A percentile compares a stretch with the other conserved stretches of the same genome.
Conservation (phyloP, 2,797 vertebrate genomes). For the Alauda arvensis region DNA sequence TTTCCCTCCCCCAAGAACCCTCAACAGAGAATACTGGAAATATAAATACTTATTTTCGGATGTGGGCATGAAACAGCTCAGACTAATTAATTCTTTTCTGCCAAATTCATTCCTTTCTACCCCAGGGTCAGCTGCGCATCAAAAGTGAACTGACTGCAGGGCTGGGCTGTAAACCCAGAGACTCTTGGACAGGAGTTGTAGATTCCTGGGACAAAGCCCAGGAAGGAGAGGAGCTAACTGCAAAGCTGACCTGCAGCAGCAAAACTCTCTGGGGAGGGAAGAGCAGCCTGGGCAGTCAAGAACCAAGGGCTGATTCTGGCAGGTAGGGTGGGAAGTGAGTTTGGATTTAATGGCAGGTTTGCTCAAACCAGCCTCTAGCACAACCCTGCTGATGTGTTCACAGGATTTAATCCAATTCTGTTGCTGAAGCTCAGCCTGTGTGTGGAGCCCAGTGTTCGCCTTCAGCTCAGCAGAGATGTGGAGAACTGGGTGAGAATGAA, state of each 20-base stretch:
- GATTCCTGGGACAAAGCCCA: neutral
- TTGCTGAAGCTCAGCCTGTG: neutral
- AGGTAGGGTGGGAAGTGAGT: neutral
- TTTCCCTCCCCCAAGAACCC: neutral
- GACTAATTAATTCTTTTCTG: neutral
- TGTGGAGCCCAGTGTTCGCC: neutral
- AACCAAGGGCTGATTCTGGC: neutral
- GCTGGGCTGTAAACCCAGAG: neutral
- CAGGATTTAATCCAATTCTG: neutral
- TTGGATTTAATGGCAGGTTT: neutral
- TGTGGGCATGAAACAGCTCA: neutral
- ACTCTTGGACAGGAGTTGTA: rapidly evolving
- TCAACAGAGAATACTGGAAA: neutral
- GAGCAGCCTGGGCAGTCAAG: neutral
- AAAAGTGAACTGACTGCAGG: neutral
- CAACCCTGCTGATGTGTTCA: neutral
- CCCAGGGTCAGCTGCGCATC: neutral
- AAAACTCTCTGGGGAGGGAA: neutral
- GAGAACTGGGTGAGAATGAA: neutral
- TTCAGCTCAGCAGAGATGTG: neutral
- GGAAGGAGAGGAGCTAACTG: neutral
- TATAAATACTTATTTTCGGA: neutral
- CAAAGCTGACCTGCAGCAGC: neutral
- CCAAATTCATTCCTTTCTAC: neutral
- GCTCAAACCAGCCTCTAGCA: neutral